Conservation (phyloP, 2,113 vertebrate species). For the Microtus oregoni region DNA sequence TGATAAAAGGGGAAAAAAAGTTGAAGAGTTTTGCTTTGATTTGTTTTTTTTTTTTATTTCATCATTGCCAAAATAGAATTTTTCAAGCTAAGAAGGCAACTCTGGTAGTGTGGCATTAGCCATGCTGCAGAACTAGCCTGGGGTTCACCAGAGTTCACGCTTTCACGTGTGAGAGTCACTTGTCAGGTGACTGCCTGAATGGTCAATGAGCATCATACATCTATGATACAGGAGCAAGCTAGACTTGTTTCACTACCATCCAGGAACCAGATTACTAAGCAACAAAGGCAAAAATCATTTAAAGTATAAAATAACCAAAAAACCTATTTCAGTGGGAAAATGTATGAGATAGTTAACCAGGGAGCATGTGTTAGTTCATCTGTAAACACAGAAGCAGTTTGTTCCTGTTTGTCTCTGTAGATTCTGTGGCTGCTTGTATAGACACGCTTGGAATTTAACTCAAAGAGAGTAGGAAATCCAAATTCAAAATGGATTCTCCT, state of each 20-base stretch:
- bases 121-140: neutral
- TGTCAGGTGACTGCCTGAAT: neutral
- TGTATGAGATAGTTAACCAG: neutral
- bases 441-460: slow-evolving; percentile 68
- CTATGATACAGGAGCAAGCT: neutral
- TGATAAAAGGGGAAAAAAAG: slow-evolving; percentile 46
- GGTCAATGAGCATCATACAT: neutral
- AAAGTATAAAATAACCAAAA: neutral
- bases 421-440: slow-evolving; percentile 51
- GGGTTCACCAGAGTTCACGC: neutral
- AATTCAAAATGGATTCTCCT: slow-evolving; percentile 58
- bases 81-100: neutral
- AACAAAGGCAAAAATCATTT: neutral
- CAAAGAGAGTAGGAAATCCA: slow-evolving; percentile 60
- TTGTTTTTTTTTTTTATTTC: neutral
- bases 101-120: neutral
- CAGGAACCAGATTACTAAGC: slow-evolving; percentile 36
- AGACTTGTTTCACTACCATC: neutral
- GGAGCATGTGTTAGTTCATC: neutral
- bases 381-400: slow-evolving; percentile 57
- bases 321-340: neutral
- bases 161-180: slow-evolving; percentile 7
- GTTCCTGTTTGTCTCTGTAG: neutral
- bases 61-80: slow-evolving; percentile 46
- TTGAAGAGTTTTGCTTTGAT: neutral